Conservation (phyloP, 2,797 vertebrate species). For the Anolis apletophallus region DNA sequence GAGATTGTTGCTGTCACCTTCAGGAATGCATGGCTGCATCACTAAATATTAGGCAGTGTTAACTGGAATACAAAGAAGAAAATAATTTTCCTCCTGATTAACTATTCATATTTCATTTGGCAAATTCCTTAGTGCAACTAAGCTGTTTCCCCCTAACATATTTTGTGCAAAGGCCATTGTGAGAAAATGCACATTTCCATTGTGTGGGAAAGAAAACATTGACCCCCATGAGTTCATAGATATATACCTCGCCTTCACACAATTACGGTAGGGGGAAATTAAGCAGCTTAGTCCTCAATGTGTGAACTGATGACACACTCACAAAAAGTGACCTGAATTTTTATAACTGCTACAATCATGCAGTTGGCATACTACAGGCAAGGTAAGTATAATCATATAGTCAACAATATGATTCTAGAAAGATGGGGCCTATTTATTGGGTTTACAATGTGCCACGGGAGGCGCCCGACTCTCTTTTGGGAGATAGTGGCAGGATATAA, state of each 20-base stretch:
- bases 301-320: not conserved
- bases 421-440: too few relatives aligned
- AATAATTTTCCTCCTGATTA: not conserved
- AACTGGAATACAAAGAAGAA: not conserved
- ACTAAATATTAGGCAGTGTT: conserved; percentile 20
- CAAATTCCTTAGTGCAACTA: not conserved
- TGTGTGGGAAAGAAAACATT: not conserved
- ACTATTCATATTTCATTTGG: not conserved
- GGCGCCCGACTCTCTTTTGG: too few relatives aligned
- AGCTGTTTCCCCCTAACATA: not conserved
- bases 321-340: too few relatives aligned
- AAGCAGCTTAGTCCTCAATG: not conserved
- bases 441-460: too few relatives aligned
- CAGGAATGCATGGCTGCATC: not conserved
- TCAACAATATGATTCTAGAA: too few relatives aligned
- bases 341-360: too few relatives aligned
- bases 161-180: conserved; percentile 1
- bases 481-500: too few relatives aligned
- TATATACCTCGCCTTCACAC: not conserved
- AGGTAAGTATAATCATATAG: too few relatives aligned
- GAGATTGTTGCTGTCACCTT: not conserved
- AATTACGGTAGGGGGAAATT: not conserved
- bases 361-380: too few relatives aligned
- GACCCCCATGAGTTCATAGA: not conserved
- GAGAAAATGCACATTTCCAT: not conserved